phyloP scores from a whole-genome alignment of 2,888 invertebrate species.

The Dorcus parallelipipedus region DNA sequence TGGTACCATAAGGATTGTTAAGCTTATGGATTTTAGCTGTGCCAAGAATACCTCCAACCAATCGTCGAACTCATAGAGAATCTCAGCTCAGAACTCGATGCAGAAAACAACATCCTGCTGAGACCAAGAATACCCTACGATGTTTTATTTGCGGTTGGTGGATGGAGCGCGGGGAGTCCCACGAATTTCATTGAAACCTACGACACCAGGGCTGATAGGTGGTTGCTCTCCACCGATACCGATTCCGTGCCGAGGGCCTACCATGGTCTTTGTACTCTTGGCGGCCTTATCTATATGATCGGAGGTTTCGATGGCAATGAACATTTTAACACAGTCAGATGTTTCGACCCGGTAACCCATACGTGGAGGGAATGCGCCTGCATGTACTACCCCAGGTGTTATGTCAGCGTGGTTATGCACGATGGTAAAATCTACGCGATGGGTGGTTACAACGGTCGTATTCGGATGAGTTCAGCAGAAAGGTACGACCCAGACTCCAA shows the following conservation, averaged over 20 bases:
- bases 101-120: slow-evolving; percentile 52
- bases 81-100: slow-evolving; percentile 19
- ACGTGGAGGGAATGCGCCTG: slow-evolving; percentile 74
- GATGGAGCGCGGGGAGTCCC: slow-evolving; percentile 82
- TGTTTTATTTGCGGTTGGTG: slow-evolving; percentile 78
- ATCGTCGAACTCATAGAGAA: slow-evolving; percentile 25
- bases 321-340: slow-evolving; percentile 74
- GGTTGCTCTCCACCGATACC: slow-evolving; percentile 69
- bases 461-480: slow-evolving; percentile 74
- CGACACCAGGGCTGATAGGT: slow-evolving; percentile 72
- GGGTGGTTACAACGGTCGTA: slow-evolving; percentile 78
- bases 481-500: slow-evolving; percentile 72
- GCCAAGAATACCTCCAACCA: slow-evolving; percentile 35
- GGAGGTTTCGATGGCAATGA: slow-evolving; percentile 80
- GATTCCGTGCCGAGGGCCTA: slow-evolving; percentile 71
- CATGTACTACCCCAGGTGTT: slow-evolving; percentile 78
- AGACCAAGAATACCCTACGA: slow-evolving; percentile 74
- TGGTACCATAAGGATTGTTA: neutral
- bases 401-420: slow-evolving; percentile 71
- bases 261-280: slow-evolving; percentile 72
- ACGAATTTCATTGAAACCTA: slow-evolving; percentile 78
- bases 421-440: slow-evolving; percentile 75
- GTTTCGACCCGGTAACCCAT: slow-evolving; percentile 74
- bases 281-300: slow-evolving; percentile 71
- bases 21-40: slow-evolving; percentile 25